Evolutionary conservation across 2,888 invertebrate genomes (phyloP).

Genomic region (Platypus cylindrus): DNA sequence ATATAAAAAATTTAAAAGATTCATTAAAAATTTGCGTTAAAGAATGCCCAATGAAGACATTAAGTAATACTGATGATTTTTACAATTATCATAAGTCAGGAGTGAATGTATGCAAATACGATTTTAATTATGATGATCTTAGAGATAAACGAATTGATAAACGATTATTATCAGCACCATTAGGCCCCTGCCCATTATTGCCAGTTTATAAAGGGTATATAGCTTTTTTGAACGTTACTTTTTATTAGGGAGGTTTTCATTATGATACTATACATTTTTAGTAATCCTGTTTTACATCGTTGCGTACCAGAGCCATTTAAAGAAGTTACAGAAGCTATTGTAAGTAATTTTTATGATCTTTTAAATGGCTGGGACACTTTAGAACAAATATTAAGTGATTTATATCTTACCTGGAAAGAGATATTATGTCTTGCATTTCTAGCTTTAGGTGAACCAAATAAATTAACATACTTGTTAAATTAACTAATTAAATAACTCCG

Average conservation of each 20-base stretch:
- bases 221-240: background rate
- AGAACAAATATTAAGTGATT: slow-evolving; percentile 77
- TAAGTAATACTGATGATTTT: slow-evolving; percentile 54
- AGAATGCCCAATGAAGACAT: slow-evolving; percentile 61
- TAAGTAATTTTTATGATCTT: slow-evolving; percentile 62
- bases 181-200: slow-evolving; percentile 66
- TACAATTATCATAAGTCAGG: slow-evolving; percentile 62
- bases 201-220: slow-evolving; percentile 62
- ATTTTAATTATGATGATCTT: slow-evolving; percentile 33
- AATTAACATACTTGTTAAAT: background rate
- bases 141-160: slow-evolving; percentile 38
- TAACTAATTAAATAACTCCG: background rate
- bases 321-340: slow-evolving; percentile 49
- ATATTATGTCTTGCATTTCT: slow-evolving; percentile 69
- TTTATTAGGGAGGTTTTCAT: no score
- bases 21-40: slow-evolving; percentile 84
- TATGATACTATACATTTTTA: no score
- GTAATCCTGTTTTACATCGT: slow-evolving; percentile 69
- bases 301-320: slow-evolving; percentile 70
- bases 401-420: slow-evolving; percentile 79
- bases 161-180: slow-evolving; percentile 32
- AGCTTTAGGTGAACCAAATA: slow-evolving; percentile 52
- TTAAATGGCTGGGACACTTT: slow-evolving; percentile 81
- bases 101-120: slow-evolving; percentile 66
- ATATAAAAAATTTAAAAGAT: slow-evolving; percentile 58